Evolutionary conservation across 2,113 vertebrate genomes (phyloP), one percentile per base, ranked within the genome.

Genomic region (Amblyornis subalaris): DNA sequence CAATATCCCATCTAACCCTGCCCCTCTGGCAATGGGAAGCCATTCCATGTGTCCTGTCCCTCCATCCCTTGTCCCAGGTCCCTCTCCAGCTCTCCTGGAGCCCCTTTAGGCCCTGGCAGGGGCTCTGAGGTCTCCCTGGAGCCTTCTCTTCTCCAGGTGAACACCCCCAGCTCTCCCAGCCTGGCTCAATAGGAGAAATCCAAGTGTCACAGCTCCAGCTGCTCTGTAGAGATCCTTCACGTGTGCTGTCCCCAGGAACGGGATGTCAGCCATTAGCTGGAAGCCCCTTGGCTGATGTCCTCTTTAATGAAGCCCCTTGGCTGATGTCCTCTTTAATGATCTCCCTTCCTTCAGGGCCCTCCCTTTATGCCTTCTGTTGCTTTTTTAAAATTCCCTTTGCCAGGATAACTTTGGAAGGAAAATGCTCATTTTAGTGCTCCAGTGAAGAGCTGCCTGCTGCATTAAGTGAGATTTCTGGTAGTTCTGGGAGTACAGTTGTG

Each of bases 211-310:
- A 60, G 60, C 60, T 67, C 33, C 16, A 40, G n/a, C 29, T 74
- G 45, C 14, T 53, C 33, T 38, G 6, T 19, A 2, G 29, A 35
- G 61, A 53, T 45, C 53, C n/a, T 0, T 2, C 4, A 22, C 1
- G 21, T 3, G 16, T 2, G 4, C 44, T 2, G 15, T 38, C 38
- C 45, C 24, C 1, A 6, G 77, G 42, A 24, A 7, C 3, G 31
- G 24, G 19, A 23, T 9, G 50, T 26, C 11, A 84, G 26, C 38
- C 2, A 0, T 17, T 14, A 18, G 3, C 4, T 36, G 55, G 35
- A 26, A 5, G n/a, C 47, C 45, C 54, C 64, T 38, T 24, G 47
- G 51, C 20, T 86, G 25, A 33, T 26, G 40, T 35, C 1, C 64
- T 50, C 23, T 66, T 47, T 42, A 66, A 33, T 14, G 28, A 66